A percentile compares a stretch with the other conserved stretches of the same genome.
These are phyloP conservation scores for Drosophila auraria DNA, from an alignment of 1,140 invertebrate species.

Conservation along the genomic window DNA sequence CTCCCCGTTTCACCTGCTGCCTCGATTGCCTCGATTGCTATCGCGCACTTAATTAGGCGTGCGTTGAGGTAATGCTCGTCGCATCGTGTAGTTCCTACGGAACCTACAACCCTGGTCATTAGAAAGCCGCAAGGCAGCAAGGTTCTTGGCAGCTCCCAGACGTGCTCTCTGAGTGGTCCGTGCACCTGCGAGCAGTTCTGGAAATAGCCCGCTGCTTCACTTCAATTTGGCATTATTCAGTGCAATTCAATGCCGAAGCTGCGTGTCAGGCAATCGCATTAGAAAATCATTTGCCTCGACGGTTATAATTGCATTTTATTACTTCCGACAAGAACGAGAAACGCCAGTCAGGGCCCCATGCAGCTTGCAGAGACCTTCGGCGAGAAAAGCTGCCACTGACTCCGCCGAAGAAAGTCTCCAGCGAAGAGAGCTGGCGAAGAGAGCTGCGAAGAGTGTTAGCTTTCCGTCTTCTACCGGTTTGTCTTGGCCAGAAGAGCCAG, in stretches of 20 bases:
- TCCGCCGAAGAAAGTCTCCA: slow-evolving; percentile 61
- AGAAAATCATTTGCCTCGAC: slow-evolving; percentile 58
- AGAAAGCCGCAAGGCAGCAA: slow-evolving; percentile 54
- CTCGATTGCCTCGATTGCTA: slow-evolving; percentile 58
- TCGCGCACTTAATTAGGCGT: slow-evolving; percentile 78
- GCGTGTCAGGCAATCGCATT: slow-evolving; percentile 62
- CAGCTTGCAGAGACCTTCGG: slow-evolving; percentile 39
- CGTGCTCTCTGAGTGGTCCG: slow-evolving; percentile 15
- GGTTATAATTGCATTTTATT: slow-evolving; percentile 71
- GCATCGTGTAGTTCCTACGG: slow-evolving; percentile 19
- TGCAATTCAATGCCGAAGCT: slow-evolving; percentile 49
- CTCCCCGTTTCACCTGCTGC: slow-evolving; percentile 20
- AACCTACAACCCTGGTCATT: slow-evolving; percentile 56
- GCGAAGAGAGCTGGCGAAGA: slow-evolving; percentile 64
- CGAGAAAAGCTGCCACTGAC: slow-evolving; percentile 41
- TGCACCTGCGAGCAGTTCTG: slow-evolving; percentile 46
- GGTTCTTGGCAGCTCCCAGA: slow-evolving; percentile 28
- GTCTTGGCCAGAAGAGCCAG: slow-evolving; percentile 39
- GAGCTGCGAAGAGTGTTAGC: slow-evolving; percentile 59
- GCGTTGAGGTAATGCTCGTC: slow-evolving; percentile 58
- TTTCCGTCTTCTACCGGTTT: slow-evolving; percentile 75
- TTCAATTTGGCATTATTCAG: slow-evolving; percentile 51
- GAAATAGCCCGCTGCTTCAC: slow-evolving; percentile 34
- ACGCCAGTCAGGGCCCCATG: slow-evolving; percentile 26
- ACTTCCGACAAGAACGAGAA: slow-evolving; percentile 64